Evolutionary conservation across 2,888 invertebrate species (phyloP), one percentile per base, ranked within the genome.

Genomic region (Hypsopygia costalis): DNA sequence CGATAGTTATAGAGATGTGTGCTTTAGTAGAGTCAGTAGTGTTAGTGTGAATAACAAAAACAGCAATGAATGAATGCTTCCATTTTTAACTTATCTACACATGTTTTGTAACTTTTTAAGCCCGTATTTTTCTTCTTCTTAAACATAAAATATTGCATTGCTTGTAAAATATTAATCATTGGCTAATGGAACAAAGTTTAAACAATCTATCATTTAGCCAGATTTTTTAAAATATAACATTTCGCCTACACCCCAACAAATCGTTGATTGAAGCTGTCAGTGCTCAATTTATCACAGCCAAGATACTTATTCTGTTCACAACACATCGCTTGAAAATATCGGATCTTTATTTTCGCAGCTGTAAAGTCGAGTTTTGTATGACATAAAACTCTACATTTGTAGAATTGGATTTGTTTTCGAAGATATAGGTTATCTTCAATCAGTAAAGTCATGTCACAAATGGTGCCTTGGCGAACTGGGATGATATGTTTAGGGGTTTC

Each of bases 261-360:
- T 51, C 55, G 67, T 51, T 70, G 73, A 76, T 66, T 64, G 72
- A 70, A 68, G 53, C 55, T 62, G 65, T 73, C 75, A 64, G 58
- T 67, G 63, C 57, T 54, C 51, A 43, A 59, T 52, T 54, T 54
- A 44, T 43, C 31, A 44, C n/a, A 22, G 40, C 64, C 43, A 62
- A 50, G 2, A 42, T 62, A 59, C 34, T 11, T 46, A 34, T 59
- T 37, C 56, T 8, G 37, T 27, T 46, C 11, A 7, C 21, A 9
- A 6, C 11, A 28, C 20, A 21, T 38, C 44, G 46, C 43, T 40
- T 38, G 31, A 12, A 3, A 7, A 28, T 31, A 3, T 11, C 11
- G 33, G 44, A 29, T 28, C 34, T 37, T 40, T 36, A 12, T 35
- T 36, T 22, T 9, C 21, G 3, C 6, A 9, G 1, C 4, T 32